Conservation (phyloP, 2,888 invertebrate genomes). For the Pseudeuparius sepicola region DNA sequence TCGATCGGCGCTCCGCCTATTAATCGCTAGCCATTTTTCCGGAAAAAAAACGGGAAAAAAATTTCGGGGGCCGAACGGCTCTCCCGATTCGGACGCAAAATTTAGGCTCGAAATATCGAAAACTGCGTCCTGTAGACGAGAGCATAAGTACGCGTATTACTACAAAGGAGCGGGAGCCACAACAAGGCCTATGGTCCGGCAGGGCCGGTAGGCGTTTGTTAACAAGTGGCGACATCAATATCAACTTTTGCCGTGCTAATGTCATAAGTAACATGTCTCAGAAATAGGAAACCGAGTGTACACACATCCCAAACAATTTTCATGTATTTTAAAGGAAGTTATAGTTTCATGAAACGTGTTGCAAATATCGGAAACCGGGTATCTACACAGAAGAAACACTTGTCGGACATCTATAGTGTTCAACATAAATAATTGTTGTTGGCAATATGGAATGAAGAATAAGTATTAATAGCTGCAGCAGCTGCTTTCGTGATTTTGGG, state of each 20-base stretch:
- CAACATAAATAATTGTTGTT: slow-evolving; percentile 3
- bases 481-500: slow-evolving; percentile 2
- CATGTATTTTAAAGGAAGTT: slow-evolving; percentile 1
- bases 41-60: no score
- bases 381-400: neutral
- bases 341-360: slow-evolving; percentile 2
- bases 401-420: slow-evolving; percentile 1
- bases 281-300: slow-evolving; percentile 1
- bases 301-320: slow-evolving; percentile 1
- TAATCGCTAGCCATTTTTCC: no score
- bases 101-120: no score
- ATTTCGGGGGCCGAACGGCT: no score
- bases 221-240: slow-evolving; percentile 3
- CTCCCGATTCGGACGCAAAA: no score
- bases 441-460: slow-evolving; percentile 1
- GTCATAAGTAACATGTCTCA: slow-evolving; percentile 1
- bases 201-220: no score
- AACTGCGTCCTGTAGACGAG: no score
- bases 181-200: no score
- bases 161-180: no score
- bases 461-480: slow-evolving; percentile 3
- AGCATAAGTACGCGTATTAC: no score
- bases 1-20: no score
- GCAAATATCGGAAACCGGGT: slow-evolving; percentile 1
- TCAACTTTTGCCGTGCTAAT: slow-evolving; percentile 1